Conservation (phyloP, 2,113 vertebrate species). For the Cepphus grylle region DNA sequence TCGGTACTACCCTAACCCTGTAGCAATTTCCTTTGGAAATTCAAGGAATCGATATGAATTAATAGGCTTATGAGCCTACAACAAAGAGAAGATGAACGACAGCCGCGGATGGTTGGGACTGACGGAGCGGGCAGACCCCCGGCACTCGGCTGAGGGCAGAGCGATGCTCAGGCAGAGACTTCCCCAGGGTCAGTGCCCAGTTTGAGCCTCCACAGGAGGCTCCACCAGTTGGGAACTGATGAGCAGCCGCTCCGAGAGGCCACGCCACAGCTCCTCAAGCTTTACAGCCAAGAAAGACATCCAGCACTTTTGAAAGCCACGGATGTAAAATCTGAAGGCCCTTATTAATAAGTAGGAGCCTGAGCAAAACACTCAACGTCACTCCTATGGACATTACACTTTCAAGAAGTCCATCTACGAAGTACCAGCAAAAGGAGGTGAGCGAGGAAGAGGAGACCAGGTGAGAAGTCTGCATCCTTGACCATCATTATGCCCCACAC, state of each 20-base stretch:
- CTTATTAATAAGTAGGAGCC: background rate
- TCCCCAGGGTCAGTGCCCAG: rapidly evolving
- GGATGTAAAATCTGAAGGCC: background rate
- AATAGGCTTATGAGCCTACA: background rate
- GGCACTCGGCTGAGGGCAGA: background rate
- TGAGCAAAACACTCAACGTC: background rate
- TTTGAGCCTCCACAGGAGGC: background rate
- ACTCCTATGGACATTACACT: background rate
- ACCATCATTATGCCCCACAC: background rate
- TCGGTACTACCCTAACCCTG: background rate
- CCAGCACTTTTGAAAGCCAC: background rate
- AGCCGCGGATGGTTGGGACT: rapidly evolving
- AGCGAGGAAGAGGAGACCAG: background rate
- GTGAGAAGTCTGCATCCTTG: background rate
- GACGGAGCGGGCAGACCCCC: background rate
- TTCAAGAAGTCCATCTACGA: background rate
- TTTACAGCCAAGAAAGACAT: background rate
- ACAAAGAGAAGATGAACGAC: background rate
- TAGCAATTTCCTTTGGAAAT: constrained; percentile 14
- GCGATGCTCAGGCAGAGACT: background rate
- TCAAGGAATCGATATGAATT: background rate
- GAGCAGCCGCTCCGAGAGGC: background rate
- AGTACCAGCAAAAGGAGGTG: background rate
- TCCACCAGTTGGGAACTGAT: background rate
- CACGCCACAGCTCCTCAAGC: background rate